Evolutionary conservation across 2,113 vertebrate genomes (phyloP), one percentile per base, ranked within the genome.

Genomic region (Eleginops maclovinus): DNA sequence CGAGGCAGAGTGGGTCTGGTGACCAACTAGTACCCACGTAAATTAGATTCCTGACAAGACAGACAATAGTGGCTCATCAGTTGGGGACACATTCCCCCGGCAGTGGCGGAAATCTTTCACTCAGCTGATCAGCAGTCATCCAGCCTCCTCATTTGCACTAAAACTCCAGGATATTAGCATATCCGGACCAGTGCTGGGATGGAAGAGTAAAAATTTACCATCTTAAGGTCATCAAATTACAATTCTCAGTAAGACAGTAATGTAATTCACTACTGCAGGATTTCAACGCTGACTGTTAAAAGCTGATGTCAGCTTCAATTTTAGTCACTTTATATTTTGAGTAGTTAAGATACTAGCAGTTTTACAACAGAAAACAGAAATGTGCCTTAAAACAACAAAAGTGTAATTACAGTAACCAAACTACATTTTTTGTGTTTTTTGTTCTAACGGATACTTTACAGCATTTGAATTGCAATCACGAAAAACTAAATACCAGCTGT

Each of bases 41-140:
- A 65, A 51, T 28, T 46, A 49, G 44, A 77, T 58, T 47, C 17
- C 71, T 65, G 28, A 83, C 43, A 72, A 28, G 22, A 68, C 24
- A 59, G 55, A 65, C 40, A 72, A 67, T 72, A 81, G 36, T 65
- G 54, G 56, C 64, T 80, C 47, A 79, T 82, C 71, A 68, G 55
- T 14, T 44, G 7, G 44, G 49, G 61, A 68, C 56, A 16, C 55
- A 51, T 31, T 60, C 40, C 41, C 26, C 13, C 22, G 43, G 61
- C 15, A 24, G 41, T 21, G 16, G 41, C 19, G 47, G 14, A 44
- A 28, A 64, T 71, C 55, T 64, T 54, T 47, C 53, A 50, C 60
- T 62, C 31, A 47, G 43, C 58, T 69, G 46, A 80, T 62, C 65
- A 49, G 24, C 60, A 16, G 40, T 11, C 41, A 15, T 28, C 24